phyloP scores from a whole-genome alignment of 2,797 vertebrate species.

The Danionella dracula region DNA sequence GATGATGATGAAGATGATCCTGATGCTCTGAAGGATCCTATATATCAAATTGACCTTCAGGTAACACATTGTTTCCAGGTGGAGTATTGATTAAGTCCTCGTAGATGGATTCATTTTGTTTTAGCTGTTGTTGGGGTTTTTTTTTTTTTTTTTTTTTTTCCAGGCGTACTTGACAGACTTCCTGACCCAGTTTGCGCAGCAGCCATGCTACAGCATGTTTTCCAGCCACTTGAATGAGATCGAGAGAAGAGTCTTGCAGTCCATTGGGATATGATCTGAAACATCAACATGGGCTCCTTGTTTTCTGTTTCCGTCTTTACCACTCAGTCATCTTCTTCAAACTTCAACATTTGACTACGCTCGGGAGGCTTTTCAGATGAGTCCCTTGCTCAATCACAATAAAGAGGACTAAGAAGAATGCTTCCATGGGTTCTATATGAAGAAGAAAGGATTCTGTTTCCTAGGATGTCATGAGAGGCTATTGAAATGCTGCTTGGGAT shows the following conservation, averaged over 20 bases:
- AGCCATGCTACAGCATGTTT: constrained; percentile 94
- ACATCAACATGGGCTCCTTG: constrained; percentile 5
- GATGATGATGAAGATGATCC: constrained; percentile 95
- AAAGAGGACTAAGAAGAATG: constrained; percentile 4
- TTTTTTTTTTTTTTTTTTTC: neutral
- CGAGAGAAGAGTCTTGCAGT: constrained; percentile 87
- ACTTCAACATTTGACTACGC: constrained; percentile 25
- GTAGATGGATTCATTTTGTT: no score
- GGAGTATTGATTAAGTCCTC: no score
- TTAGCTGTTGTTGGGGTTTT: neutral
- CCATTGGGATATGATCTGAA: constrained; percentile 82
- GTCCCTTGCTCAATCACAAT: constrained; percentile 6
- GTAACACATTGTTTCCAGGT: constrained; percentile 57
- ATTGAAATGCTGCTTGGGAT: constrained; percentile 12
- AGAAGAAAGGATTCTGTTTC: constrained; percentile 28
- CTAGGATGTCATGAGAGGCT: constrained; percentile 12
- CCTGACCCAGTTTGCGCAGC: constrained; percentile 95
- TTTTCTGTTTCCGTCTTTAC: constrained; percentile 25
- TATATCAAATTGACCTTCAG: constrained; percentile 96
- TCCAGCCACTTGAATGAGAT: constrained; percentile 90
- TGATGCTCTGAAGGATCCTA: constrained; percentile 94
- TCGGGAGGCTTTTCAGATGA: constrained; percentile 8
- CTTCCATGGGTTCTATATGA: neutral
- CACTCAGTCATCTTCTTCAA: constrained; percentile 26
- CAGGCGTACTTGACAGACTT: constrained; percentile 97